Percentiles rank a stretch among this genome's conserved stretches.
Evolutionary conservation across 2,888 invertebrate species (phyloP).

Genomic region (Drosophila buzzatii): DNA sequence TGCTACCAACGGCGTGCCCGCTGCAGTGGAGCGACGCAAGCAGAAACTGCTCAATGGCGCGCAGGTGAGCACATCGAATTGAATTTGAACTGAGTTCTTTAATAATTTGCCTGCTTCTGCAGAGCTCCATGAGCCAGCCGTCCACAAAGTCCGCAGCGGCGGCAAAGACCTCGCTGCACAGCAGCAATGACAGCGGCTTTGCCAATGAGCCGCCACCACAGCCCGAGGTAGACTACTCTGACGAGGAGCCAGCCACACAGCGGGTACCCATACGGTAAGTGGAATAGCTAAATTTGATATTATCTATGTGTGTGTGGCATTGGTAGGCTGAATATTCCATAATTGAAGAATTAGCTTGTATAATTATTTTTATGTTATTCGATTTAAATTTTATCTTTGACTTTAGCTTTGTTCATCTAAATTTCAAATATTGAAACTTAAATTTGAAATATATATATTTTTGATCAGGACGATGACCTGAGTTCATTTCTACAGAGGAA

Average conservation of each 20-base stretch:
- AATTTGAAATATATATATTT: too few species aligned
- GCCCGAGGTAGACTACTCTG: slow-evolving; percentile 95
- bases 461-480: too few species aligned
- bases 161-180: slow-evolving; percentile 92
- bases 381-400: neutral
- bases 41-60: slow-evolving; percentile 81
- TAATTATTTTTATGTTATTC: neutral
- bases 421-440: too few species aligned
- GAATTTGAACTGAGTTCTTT: neutral
- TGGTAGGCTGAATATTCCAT: neutral
- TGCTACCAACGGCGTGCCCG: slow-evolving; percentile 82
- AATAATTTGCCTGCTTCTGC: neutral
- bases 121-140: slow-evolving; percentile 68
- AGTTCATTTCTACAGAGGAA: too few species aligned
- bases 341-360: neutral
- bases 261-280: slow-evolving; percentile 86
- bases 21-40: slow-evolving; percentile 82
- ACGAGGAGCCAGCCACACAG: slow-evolving; percentile 91
- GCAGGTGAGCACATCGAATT: slow-evolving; percentile 52
- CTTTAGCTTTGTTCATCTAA: too few species aligned
- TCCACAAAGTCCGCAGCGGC: slow-evolving; percentile 84
- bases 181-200: slow-evolving; percentile 96
- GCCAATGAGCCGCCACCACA: slow-evolving; percentile 95
- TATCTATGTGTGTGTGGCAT: slow-evolving; percentile 17
- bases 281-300: neutral